A percentile compares a stretch with the other conserved stretches of the same genome.
Evolutionary conservation across 2,888 invertebrate genomes (phyloP).

Genomic region (Yponomeuta evonymella): DNA sequence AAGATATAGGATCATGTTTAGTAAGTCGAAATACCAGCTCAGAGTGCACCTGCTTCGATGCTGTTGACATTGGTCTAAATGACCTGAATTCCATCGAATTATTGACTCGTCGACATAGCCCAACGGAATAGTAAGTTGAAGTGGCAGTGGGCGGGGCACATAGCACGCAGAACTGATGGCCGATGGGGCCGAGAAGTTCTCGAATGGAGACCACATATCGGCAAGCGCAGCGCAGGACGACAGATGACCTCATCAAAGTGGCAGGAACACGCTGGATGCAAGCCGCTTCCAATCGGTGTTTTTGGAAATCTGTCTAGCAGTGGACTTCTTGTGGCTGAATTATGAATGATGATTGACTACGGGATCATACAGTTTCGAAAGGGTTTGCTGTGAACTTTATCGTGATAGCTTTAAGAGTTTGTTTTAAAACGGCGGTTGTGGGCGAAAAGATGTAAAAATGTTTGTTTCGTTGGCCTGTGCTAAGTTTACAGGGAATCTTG

Average conservation of each 20-base stretch:
- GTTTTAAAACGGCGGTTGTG: neutral
- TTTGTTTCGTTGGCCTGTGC: neutral
- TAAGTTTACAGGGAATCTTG: neutral
- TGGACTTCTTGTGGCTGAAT: no score
- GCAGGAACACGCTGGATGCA: no score
- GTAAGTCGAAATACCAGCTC: neutral
- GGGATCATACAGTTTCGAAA: slow-evolving; percentile 16
- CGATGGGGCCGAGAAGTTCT: no score
- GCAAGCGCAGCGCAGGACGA: no score
- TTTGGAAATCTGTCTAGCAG: no score
- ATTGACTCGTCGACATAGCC: neutral
- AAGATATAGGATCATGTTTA: slow-evolving; percentile 1
- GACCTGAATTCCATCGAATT: slow-evolving; percentile 7
- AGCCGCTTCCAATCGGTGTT: no score
- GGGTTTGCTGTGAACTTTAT: neutral
- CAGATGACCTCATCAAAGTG: no score
- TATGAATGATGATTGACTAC: slow-evolving; percentile 12
- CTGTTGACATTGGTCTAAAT: neutral
- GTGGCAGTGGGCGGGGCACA: no score
- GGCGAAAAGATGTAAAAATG: neutral
- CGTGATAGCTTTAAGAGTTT: neutral
- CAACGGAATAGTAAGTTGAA: no score
- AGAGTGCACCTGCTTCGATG: neutral
- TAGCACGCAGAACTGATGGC: no score
- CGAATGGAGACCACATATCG: no score